Evolutionary conservation across 2,888 invertebrate genomes (phyloP).

Genomic region (Meganola albula): DNA sequence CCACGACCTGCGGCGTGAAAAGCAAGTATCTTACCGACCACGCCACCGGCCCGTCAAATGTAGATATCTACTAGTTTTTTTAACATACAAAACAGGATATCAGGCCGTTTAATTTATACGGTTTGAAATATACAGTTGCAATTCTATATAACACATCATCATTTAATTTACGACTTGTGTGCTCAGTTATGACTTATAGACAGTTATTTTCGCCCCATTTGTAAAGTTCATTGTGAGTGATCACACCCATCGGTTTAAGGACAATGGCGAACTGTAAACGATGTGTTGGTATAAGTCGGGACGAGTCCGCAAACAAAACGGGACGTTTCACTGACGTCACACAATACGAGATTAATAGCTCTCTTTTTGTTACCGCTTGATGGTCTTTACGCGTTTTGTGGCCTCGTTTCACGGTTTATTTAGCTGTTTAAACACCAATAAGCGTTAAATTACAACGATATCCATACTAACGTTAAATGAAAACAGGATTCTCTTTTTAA

Average conservation of each 20-base stretch:
- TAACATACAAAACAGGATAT: too few species aligned
- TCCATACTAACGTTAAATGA: conserved; percentile 43
- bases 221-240: conserved; percentile 57
- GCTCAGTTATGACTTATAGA: conserved; percentile 58
- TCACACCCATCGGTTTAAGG: conserved; percentile 69
- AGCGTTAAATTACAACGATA: conserved; percentile 58
- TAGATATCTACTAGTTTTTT: too few species aligned
- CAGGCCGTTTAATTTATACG: too few species aligned
- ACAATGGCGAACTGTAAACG: conserved; percentile 61
- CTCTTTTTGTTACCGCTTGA: conserved; percentile 67
- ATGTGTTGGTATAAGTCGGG: conserved; percentile 52
- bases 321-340: conserved; percentile 54
- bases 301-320: conserved; percentile 68
- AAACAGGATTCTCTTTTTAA: conserved; percentile 29
- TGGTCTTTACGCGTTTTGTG: conserved; percentile 70
- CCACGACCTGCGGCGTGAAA: too few species aligned
- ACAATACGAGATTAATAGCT: conserved; percentile 74
- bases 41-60: too few species aligned
- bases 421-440: conserved; percentile 63
- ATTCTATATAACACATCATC: conserved; percentile 20
- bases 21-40: too few species aligned
- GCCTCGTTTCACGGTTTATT: conserved; percentile 72
- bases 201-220: conserved; percentile 64
- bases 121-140: conserved; percentile 9
- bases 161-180: conserved; percentile 64